phyloP scores from a whole-genome alignment of 2,113 vertebrate genomes.

The Nansenia antarctica region DNA sequence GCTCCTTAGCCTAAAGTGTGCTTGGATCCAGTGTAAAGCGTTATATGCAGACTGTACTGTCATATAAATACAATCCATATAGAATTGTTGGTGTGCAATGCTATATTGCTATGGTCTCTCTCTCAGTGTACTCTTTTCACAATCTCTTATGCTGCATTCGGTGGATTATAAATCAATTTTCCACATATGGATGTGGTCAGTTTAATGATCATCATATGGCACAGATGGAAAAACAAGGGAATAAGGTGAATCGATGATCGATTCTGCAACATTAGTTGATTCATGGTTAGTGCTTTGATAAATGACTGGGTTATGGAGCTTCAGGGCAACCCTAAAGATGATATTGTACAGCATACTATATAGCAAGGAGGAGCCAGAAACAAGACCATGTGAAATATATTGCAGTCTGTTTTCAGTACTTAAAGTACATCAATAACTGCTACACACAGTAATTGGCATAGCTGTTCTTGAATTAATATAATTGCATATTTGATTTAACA shows the following conservation, averaged over 20 bases:
- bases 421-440: neutral
- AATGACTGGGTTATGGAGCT: slow-evolving; percentile 66
- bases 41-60: neutral
- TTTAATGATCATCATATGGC: slow-evolving; percentile 77
- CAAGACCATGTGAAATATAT: neutral
- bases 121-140: slow-evolving; percentile 42
- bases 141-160: slow-evolving; percentile 44
- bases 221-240: slow-evolving; percentile 75
- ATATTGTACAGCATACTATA: too few species aligned
- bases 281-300: slow-evolving; percentile 70
- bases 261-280: slow-evolving; percentile 73
- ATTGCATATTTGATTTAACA: neutral
- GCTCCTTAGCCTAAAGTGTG: slow-evolving; percentile 22
- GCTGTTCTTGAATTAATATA: neutral
- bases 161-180: slow-evolving; percentile 72
- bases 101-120: slow-evolving; percentile 18
- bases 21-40: neutral
- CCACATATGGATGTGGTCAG: slow-evolving; percentile 70
- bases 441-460: neutral
- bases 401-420: neutral
- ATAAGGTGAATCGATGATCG: slow-evolving; percentile 73
- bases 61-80: neutral
- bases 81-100: neutral
- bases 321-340: slow-evolving; percentile 53
- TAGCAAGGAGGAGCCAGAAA: neutral